Evolutionary conservation across 2,113 vertebrate genomes (phyloP).

Genomic region (Hemichromis elongatus): DNA sequence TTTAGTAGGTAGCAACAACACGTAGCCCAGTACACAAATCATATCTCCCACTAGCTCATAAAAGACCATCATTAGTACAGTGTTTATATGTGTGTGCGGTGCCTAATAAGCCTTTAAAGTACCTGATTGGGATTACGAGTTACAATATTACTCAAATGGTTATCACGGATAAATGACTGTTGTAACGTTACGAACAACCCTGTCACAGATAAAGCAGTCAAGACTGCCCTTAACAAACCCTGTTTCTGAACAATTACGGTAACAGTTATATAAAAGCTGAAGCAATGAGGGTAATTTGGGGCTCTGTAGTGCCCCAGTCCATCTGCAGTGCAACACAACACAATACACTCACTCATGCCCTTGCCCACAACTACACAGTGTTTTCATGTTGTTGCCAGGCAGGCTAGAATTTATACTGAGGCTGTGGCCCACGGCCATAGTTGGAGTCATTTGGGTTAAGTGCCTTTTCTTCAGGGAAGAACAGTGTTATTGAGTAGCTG

Average conservation of each 20-base stretch:
- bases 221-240: constrained; percentile 8
- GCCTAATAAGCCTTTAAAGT: constrained; percentile 38
- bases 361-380: neutral
- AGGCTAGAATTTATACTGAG: constrained; percentile 31
- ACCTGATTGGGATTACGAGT: constrained; percentile 23
- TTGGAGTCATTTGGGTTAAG: constrained; percentile 60
- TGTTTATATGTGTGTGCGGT: neutral
- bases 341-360: constrained; percentile 3
- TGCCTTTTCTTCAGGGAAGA: constrained; percentile 38
- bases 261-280: constrained; percentile 32
- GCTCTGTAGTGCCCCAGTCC: neutral
- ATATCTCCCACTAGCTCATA: constrained; percentile 31
- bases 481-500: constrained; percentile 10
- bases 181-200: constrained; percentile 26
- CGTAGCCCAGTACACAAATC: constrained; percentile 37
- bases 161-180: constrained; percentile 37
- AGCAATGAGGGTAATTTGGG: constrained; percentile 23
- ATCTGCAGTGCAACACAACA: constrained; percentile 1
- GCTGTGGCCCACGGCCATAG: constrained; percentile 16
- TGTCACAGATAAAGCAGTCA: neutral
- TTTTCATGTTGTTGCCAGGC: constrained; percentile 22
- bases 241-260: constrained; percentile 32
- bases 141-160: constrained; percentile 38
- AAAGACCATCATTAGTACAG: constrained; percentile 28
- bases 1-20: neutral